phyloP scores from a whole-genome alignment of 2,113 vertebrate species.

The Brachyhypopomus gauderio region DNA sequence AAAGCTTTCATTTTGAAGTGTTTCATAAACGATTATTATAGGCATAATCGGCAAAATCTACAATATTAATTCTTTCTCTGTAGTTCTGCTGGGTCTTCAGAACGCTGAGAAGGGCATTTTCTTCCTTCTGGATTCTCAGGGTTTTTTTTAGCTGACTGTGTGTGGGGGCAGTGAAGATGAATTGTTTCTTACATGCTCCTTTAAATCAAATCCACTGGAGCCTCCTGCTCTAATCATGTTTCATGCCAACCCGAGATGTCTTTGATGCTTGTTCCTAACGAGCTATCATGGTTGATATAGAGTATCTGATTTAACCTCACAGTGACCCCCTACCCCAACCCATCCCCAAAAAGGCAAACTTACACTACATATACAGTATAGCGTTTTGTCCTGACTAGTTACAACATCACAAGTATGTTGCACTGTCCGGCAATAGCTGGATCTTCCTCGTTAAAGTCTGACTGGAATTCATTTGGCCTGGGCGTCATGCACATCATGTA shows the following conservation, averaged over 20 bases:
- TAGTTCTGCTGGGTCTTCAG: conserved; percentile 20
- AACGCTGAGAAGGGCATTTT: neutral
- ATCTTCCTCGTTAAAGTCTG: neutral
- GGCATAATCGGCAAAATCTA: conserved; percentile 4
- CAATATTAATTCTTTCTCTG: conserved; percentile 22
- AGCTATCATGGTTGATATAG: conserved; percentile 61
- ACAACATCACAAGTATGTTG: neutral
- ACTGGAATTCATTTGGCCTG: neutral
- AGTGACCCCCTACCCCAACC: conserved; percentile 11
- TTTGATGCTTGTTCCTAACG: conserved; percentile 63
- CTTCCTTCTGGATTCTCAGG: conserved; percentile 24
- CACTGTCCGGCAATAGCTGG: neutral
- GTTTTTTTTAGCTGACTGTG: conserved; percentile 33
- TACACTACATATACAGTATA: neutral
- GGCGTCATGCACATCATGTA: neutral
- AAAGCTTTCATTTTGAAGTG: neutral
- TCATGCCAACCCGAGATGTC: conserved; percentile 66
- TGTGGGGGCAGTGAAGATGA: conserved; percentile 56
- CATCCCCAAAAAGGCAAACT: neutral
- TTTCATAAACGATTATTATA: neutral
- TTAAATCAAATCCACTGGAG: conserved; percentile 65
- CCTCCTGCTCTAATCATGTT: conserved; percentile 68
- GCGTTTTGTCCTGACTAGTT: neutral
- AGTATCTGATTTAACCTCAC: conserved; percentile 35
- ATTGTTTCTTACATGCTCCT: conserved; percentile 60